Evolutionary conservation across 2,113 vertebrate species (phyloP).

Genomic region (Menidia beryllina): DNA sequence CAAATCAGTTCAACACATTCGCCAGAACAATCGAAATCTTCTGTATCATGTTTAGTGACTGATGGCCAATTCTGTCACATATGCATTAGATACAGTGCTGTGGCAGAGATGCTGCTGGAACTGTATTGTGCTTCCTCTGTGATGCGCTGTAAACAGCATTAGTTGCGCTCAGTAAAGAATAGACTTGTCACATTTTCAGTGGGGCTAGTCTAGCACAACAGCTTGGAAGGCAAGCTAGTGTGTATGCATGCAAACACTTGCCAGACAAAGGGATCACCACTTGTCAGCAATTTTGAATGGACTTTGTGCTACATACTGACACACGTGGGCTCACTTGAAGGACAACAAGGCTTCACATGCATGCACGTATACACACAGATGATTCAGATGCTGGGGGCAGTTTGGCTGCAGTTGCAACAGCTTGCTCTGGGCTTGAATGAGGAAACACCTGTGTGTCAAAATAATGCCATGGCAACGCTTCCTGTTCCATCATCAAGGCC

Average conservation of each 20-base stretch:
- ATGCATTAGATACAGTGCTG: slow-evolving; percentile 69
- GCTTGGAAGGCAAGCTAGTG: slow-evolving; percentile 69
- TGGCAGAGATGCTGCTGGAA: slow-evolving; percentile 56
- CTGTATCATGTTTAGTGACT: slow-evolving; percentile 64
- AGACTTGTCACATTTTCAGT: slow-evolving; percentile 79
- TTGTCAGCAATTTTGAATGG: slow-evolving; percentile 74
- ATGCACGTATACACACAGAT: slow-evolving; percentile 14
- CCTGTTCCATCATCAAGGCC: slow-evolving; percentile 69
- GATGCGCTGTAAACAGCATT: slow-evolving; percentile 79
- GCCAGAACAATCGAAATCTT: slow-evolving; percentile 65
- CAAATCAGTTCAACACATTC: slow-evolving; percentile 50
- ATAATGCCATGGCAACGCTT: slow-evolving; percentile 73
- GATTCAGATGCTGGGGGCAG: slow-evolving; percentile 42
- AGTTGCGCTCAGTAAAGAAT: slow-evolving; percentile 76
- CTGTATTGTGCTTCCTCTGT: slow-evolving; percentile 66
- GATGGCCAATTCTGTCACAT: slow-evolving; percentile 67
- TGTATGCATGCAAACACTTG: slow-evolving; percentile 54
- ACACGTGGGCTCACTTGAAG: slow-evolving; percentile 52
- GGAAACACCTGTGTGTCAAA: slow-evolving; percentile 75
- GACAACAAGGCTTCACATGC: slow-evolving; percentile 29
- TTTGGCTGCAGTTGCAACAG: slow-evolving; percentile 62
- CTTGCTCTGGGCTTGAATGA: slow-evolving; percentile 65
- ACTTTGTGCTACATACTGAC: slow-evolving; percentile 55
- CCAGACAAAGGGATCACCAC: slow-evolving; percentile 74
- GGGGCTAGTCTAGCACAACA: slow-evolving; percentile 70